Conservation (phyloP, 2,888 invertebrate genomes). For the Vanessa cardui region DNA sequence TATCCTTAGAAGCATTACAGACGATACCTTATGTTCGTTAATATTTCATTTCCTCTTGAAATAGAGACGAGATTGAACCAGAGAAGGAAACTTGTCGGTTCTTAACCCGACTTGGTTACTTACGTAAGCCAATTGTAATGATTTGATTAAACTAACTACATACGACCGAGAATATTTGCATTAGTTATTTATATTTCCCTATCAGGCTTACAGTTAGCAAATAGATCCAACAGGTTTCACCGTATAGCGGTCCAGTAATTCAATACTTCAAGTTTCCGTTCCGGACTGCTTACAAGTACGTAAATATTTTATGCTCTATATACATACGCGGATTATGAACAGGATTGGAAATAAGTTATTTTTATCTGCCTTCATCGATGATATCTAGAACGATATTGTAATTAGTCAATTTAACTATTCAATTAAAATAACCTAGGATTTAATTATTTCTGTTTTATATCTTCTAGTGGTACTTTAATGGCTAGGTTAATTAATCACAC, state of each 20-base stretch:
- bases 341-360: conserved; percentile 12
- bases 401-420: too few relatives aligned
- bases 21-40: too few relatives aligned
- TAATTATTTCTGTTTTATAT: too few relatives aligned
- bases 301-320: conserved; percentile 39
- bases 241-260: conserved; percentile 58
- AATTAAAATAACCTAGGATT: too few relatives aligned
- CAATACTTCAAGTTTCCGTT: conserved; percentile 50
- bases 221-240: conserved; percentile 46
- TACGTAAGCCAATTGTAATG: conserved; percentile 17
- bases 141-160: conserved; percentile 7
- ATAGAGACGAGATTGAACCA: too few relatives aligned
- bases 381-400: background rate
- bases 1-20: too few relatives aligned
- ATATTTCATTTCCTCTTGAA: too few relatives aligned
- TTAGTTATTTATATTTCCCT: conserved; percentile 41
- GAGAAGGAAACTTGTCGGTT: background rate
- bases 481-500: too few relatives aligned
- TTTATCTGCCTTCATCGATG: background rate
- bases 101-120: background rate
- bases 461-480: too few relatives aligned
- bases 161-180: conserved; percentile 19
- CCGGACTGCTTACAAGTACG: conserved; percentile 40
- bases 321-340: conserved; percentile 19
- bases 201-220: conserved; percentile 45